These are phyloP conservation scores for Ammodytes marinus DNA, from an alignment of 2,113 vertebrate species.

Conservation along the genomic window DNA sequence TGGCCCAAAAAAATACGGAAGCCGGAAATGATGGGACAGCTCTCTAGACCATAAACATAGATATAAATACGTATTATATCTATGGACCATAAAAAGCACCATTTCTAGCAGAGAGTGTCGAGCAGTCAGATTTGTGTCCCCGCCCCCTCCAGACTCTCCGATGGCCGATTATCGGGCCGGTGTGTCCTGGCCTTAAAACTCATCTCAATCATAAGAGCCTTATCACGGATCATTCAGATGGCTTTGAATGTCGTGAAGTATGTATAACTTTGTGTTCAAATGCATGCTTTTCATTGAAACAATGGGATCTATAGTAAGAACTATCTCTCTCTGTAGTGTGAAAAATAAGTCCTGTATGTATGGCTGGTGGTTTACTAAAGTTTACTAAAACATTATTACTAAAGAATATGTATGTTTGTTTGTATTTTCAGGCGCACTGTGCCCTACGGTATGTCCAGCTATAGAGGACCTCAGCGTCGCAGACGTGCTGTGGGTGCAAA, in stretches of 20 bases:
- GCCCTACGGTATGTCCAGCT: slow-evolving; percentile 83
- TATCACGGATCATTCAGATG: not conserved
- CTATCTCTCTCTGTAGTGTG: not conserved
- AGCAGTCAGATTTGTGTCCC: too few species aligned
- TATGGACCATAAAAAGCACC: too few species aligned
- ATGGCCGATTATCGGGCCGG: too few species aligned
- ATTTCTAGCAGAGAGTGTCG: too few species aligned
- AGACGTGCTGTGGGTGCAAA: slow-evolving; percentile 56
- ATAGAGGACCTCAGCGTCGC: slow-evolving; percentile 73
- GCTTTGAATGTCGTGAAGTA: too few species aligned
- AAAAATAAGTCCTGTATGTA: not conserved
- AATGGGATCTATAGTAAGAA: not conserved
- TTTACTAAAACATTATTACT: not conserved
- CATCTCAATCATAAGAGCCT: too few species aligned
- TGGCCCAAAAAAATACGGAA: too few species aligned
- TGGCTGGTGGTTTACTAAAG: not conserved
- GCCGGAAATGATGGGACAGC: too few species aligned
- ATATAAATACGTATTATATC: too few species aligned
- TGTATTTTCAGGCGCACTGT: slow-evolving; percentile 73
- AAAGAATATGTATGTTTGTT: slow-evolving; percentile 24
- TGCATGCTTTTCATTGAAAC: not conserved
- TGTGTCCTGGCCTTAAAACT: too few species aligned
- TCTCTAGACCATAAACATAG: too few species aligned
- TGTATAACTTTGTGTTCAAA: not conserved
- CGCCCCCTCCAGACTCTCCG: too few species aligned